These are phyloP conservation scores for Dermolepida albohirtum DNA, from an alignment of 2,888 invertebrate genomes.

Conservation along the genomic window DNA sequence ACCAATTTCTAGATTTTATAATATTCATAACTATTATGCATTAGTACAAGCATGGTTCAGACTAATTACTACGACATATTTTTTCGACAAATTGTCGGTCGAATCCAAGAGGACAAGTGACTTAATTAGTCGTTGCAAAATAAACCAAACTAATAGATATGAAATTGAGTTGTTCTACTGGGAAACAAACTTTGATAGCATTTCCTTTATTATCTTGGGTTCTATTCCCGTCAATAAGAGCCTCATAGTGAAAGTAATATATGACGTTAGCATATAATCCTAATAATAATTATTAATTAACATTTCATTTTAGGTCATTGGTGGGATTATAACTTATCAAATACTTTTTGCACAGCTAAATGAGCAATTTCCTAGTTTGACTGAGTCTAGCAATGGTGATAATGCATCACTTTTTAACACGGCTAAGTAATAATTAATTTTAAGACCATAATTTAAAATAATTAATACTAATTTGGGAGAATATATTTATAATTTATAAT, in stretches of 20 bases:
- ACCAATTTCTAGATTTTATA: background rate
- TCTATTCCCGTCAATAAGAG: background rate
- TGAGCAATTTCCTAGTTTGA: background rate
- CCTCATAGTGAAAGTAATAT: slow-evolving; percentile 7
- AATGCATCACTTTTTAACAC: background rate
- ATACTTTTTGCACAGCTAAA: slow-evolving; percentile 17
- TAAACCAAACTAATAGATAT: slow-evolving; percentile 1
- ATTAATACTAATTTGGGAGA: too few relatives aligned
- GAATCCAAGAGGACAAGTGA: slow-evolving; percentile 8
- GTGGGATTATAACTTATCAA: slow-evolving; percentile 20
- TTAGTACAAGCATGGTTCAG: slow-evolving; percentile 1
- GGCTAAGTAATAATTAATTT: too few relatives aligned
- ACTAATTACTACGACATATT: slow-evolving; percentile 8
- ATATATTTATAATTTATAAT: too few relatives aligned
- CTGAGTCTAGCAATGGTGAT: background rate
- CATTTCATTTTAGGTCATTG: slow-evolving; percentile 4
- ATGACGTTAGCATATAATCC: too few relatives aligned
- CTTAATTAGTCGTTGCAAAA: background rate
- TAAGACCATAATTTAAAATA: too few relatives aligned
- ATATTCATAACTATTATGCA: slow-evolving; percentile 3
- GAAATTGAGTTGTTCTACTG: slow-evolving; percentile 24
- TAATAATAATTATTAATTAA: background rate
- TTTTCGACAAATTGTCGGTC: background rate
- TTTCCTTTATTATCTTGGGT: slow-evolving; percentile 17
- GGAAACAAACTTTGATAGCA: slow-evolving; percentile 17